phyloP scores from a whole-genome alignment of 2,797 vertebrate genomes.

The Platyrinchus mystaceus region DNA sequence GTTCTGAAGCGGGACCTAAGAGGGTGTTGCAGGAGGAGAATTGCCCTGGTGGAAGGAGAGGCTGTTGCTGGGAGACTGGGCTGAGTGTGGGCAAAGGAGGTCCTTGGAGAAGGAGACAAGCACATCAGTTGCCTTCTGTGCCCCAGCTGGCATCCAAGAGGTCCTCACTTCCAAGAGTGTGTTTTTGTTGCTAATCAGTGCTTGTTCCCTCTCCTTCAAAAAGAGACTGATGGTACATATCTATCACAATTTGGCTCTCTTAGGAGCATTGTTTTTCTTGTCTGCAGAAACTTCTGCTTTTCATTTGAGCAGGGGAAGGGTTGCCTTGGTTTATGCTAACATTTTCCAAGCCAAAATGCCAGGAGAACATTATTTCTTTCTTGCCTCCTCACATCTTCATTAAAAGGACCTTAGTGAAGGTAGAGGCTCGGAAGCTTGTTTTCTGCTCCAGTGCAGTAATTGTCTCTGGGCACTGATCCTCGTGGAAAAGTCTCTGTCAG shows the following conservation, averaged over 20 bases:
- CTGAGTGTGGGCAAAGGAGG: neutral
- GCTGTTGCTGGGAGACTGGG: neutral
- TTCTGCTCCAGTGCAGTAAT: slow-evolving; percentile 47
- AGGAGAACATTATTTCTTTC: slow-evolving; percentile 42
- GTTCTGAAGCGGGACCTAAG: neutral
- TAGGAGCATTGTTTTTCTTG: neutral
- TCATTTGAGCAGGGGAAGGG: neutral
- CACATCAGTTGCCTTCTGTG: neutral
- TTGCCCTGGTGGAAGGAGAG: neutral
- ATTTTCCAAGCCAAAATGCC: slow-evolving; percentile 17
- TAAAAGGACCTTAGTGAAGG: slow-evolving; percentile 48
- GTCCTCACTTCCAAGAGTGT: neutral
- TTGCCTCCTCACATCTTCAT: slow-evolving; percentile 10
- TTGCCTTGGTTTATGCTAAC: neutral
- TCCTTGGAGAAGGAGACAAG: neutral
- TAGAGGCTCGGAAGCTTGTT: slow-evolving; percentile 54
- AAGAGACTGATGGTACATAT: neutral
- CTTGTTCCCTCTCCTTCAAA: neutral
- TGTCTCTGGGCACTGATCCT: slow-evolving; percentile 50
- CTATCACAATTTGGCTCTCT: neutral
- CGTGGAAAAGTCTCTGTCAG: neutral
- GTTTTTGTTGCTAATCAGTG: neutral
- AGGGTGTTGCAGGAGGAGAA: neutral
- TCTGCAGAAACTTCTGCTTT: neutral
- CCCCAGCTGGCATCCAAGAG: neutral